These are phyloP conservation scores for Cryptocephalus moraei DNA, from an alignment of 2,888 invertebrate species.

Conservation along the genomic window DNA sequence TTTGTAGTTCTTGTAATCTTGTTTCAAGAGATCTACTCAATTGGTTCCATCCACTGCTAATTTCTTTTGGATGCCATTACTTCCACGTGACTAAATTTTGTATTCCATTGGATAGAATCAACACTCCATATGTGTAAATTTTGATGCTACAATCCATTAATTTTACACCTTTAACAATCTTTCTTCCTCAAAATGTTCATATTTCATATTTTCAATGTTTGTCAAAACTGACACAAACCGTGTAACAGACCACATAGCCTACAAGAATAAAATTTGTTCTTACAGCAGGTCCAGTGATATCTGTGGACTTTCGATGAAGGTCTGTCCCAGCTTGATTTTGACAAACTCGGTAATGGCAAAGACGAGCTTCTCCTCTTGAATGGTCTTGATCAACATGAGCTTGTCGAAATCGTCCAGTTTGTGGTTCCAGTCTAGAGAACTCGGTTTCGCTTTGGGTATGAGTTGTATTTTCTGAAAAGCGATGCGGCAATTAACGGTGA, in stretches of 20 bases:
- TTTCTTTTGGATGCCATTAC: too few relatives aligned
- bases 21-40: background rate
- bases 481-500: too few relatives aligned
- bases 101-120: too few relatives aligned
- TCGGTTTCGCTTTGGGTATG: slow-evolving; percentile 26
- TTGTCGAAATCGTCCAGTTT: slow-evolving; percentile 64
- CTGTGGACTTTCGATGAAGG: slow-evolving; percentile 75
- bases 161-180: too few relatives aligned
- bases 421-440: slow-evolving; percentile 49
- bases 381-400: slow-evolving; percentile 64
- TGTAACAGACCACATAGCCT: slow-evolving; percentile 25
- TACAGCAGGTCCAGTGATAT: slow-evolving; percentile 57
- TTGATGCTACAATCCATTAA: too few relatives aligned
- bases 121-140: too few relatives aligned
- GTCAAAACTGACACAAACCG: background rate
- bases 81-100: too few relatives aligned
- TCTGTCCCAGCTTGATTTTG: slow-evolving; percentile 59
- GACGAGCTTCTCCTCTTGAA: slow-evolving; percentile 72
- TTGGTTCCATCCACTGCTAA: background rate
- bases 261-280: slow-evolving; percentile 23
- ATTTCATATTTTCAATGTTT: background rate
- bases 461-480: slow-evolving; percentile 48
- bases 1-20: background rate
- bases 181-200: too few relatives aligned
- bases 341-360: slow-evolving; percentile 76